Evolutionary conservation across 1,140 invertebrate genomes (phyloP), one percentile per base, ranked within the genome.

Genomic region (Metopolophium dirhodum): DNA sequence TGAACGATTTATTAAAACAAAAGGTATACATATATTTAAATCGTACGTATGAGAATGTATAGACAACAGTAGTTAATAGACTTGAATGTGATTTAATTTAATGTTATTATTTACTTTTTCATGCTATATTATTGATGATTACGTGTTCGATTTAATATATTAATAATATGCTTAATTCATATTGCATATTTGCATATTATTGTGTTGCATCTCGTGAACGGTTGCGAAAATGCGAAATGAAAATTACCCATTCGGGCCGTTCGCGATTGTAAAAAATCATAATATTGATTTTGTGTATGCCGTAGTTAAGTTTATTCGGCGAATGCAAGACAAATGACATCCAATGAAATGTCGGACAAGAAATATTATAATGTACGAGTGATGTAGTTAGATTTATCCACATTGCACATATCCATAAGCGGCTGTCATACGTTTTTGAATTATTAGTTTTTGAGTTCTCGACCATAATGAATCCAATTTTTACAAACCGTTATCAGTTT

Each of bases 401-500:
- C 61, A n/a, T 6, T 18, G 11, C n/a, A 77, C 61, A n/a, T 23
- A 20, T 35, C 61, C 30, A 20, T 77, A 77, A 30, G n/a, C n/a
- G 1, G 51, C 20, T 23, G 14, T n/a, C n/a, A 77, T 77, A n/a
- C 11, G 30, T 18, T 68, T 54, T 68, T 68, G 61, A 68, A 68
- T 68, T n/a, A 68, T 68, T n/a, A 14, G 30, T 77, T 77, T n/a
- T n/a, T 14, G n/a, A 77, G 14, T n/a, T n/a, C 14, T 77, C 14
- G 11, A 35, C 61, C 30, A 18, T n/a, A 77, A 77, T 77, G 14
- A 77, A n/a, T 77, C 61, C 14, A n/a, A 18, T 77, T 35, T 77
- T 77, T 77, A n/a, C 61, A n/a, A 77, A 77, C 61, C 61, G 30
- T 77, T 77, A 77, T 77, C 61, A 77, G n/a, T 77, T 77, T n/a